Base-by-base conservation (phyloP, 2,888 invertebrate genomes). In the Lasioglossum figueresi region DNA sequence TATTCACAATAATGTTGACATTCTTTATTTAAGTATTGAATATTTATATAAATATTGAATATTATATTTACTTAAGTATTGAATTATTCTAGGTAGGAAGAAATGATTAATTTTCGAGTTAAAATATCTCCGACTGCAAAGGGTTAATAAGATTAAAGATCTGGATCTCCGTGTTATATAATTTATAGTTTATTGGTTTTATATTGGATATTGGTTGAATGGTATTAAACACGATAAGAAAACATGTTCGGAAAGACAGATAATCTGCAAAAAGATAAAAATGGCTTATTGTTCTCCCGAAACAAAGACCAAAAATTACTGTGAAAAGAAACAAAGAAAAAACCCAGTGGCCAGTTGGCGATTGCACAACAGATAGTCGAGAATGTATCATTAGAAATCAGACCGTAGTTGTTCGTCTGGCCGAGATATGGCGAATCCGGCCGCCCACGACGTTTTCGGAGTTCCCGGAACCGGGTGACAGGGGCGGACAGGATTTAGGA, bases 381-480 rank as follows among this genome's bases (percentile, higher is more conserved):
- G n/a, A 37, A 37, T 12, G 76, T 48, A 40, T 37, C 68, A 63
- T 76, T 45, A 45, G 8, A 27, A 37, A 71, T 27, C 19, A 23
- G 43, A 40, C 34, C 34, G 80, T 63, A 71, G 80, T 77, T 48
- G 37, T 68, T 37, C 52, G 43, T 78, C 23, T 43, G 74, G 59
- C 70, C 76, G 76, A 80, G 82, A 82, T 84, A 86, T 77, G 82
- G 71, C 86, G 83, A 73, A 79, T 84, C 83, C 76, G 84, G 85
- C 83, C 89, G 85, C 90, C 90, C 88, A 89, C 89, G 85, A 85
- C 85, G 90, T 86, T 89, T 88, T 87, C 88, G 80, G 79, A 87
- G 88, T 88, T 87, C 78, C 84, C 82, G 83, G 83, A 82, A 85
- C 79, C 76, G 81, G 82, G 84, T 89, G 91, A 91, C 89, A 90